Conservation (phyloP, 2,113 vertebrate species). For the Odocoileus virginianus region DNA sequence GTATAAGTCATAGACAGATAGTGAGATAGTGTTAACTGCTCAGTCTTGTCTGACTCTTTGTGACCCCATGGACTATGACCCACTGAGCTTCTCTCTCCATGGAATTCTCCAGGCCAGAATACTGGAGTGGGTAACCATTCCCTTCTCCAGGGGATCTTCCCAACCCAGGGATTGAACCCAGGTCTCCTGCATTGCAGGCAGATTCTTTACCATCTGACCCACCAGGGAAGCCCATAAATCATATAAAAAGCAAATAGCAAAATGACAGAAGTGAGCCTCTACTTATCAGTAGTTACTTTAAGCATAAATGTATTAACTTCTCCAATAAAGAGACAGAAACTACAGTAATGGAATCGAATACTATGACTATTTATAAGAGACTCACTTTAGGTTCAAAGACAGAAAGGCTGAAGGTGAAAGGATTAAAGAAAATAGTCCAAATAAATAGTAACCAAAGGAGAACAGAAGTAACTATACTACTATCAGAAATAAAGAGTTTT, state of each 20-base stretch:
- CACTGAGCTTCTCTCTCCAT: neutral
- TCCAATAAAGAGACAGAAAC: neutral
- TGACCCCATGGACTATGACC: neutral
- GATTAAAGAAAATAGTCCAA: neutral
- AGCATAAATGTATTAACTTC: neutral
- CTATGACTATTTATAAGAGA: neutral
- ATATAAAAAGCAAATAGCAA: neutral
- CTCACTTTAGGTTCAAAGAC: neutral
- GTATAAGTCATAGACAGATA: neutral
- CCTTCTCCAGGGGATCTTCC: neutral
- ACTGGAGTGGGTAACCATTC: no score
- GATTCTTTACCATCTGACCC: neutral
- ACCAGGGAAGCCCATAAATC: neutral
- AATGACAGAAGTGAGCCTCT: neutral
- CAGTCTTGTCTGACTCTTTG: neutral
- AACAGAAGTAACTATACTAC: neutral
- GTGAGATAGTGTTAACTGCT: neutral
- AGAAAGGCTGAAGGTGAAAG: neutral
- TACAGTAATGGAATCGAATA: neutral
- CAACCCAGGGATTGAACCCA: neutral
- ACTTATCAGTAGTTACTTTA: neutral
- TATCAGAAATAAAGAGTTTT: neutral
- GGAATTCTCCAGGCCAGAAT: no score
- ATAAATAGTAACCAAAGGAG: neutral
- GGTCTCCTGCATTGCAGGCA: accelerated